Evolutionary conservation across 2,888 invertebrate genomes (phyloP).

Genomic region (Sarcophaga subvicina): DNA sequence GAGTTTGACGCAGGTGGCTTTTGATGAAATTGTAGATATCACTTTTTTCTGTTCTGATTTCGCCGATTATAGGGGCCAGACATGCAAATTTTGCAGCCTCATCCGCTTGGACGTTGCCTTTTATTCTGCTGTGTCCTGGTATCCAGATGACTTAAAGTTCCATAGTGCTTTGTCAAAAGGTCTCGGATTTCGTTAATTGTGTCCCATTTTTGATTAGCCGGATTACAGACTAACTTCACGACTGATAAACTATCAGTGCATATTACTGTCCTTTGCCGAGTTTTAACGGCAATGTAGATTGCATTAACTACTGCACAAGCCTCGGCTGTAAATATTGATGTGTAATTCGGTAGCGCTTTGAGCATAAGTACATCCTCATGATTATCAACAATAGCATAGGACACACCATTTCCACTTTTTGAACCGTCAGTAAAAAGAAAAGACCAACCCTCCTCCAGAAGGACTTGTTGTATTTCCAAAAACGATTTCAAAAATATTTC

Average conservation of each 20-base stretch:
- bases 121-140: slow-evolving; percentile 13
- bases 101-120: neutral
- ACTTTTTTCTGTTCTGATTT: neutral
- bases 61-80: slow-evolving; percentile 1
- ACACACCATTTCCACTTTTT: neutral
- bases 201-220: slow-evolving; percentile 1
- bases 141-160: neutral
- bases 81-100: too few species aligned
- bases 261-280: neutral
- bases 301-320: slow-evolving; percentile 18
- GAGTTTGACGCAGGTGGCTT: neutral
- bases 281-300: neutral
- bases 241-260: slow-evolving; percentile 28
- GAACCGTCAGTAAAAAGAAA: slow-evolving; percentile 25
- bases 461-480: neutral
- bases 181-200: slow-evolving; percentile 16
- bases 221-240: slow-evolving; percentile 8
- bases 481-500: slow-evolving; percentile 23
- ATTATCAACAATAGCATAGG: slow-evolving; percentile 7
- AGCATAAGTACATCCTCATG: neutral
- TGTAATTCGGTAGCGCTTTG: slow-evolving; percentile 15
- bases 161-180: neutral
- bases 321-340: slow-evolving; percentile 21
- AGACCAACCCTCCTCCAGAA: neutral
- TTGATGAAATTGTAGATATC: slow-evolving; percentile 15